Evolutionary conservation across 2,113 vertebrate genomes (phyloP).

Genomic region (Girardinichthys multiradiatus): DNA sequence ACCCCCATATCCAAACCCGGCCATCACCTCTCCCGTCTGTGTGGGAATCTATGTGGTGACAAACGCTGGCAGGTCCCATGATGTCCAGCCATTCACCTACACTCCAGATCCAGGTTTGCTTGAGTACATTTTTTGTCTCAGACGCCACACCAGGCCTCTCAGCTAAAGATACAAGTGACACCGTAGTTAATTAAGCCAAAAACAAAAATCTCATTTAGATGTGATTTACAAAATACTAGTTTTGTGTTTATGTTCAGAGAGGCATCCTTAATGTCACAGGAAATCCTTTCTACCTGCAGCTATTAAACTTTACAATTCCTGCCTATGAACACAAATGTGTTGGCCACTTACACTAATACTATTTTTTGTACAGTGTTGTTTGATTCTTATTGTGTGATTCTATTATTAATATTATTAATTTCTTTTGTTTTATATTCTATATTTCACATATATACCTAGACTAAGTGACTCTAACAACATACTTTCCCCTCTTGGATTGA

Average conservation of each 20-base stretch:
- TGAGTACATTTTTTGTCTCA: not conserved
- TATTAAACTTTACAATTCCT: not conserved
- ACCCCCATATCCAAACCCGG: constrained; percentile 92
- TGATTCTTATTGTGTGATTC: not conserved
- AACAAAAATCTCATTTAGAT: too few relatives aligned
- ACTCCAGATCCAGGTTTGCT: constrained; percentile 92
- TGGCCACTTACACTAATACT: not conserved
- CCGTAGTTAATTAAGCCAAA: too few relatives aligned
- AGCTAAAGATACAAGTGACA: too few relatives aligned
- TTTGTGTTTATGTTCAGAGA: too few relatives aligned
- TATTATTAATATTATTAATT: not conserved
- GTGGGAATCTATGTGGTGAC: constrained; percentile 96
- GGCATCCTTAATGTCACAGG: too few relatives aligned
- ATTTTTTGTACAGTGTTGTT: not conserved
- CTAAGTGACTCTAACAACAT: not conserved
- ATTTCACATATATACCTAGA: too few relatives aligned
- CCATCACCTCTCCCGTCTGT: constrained; percentile 88
- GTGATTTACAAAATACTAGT: too few relatives aligned
- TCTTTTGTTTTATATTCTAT: not conserved
- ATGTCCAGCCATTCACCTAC: constrained; percentile 95
- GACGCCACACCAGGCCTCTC: too few relatives aligned
- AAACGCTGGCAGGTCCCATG: constrained; percentile 95
- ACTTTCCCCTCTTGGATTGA: not conserved
- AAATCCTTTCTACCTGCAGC: not conserved
- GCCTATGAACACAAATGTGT: not conserved